These are phyloP conservation scores for Nannospalax galili DNA, from an alignment of 2,113 vertebrate genomes.

Conservation along the genomic window DNA sequence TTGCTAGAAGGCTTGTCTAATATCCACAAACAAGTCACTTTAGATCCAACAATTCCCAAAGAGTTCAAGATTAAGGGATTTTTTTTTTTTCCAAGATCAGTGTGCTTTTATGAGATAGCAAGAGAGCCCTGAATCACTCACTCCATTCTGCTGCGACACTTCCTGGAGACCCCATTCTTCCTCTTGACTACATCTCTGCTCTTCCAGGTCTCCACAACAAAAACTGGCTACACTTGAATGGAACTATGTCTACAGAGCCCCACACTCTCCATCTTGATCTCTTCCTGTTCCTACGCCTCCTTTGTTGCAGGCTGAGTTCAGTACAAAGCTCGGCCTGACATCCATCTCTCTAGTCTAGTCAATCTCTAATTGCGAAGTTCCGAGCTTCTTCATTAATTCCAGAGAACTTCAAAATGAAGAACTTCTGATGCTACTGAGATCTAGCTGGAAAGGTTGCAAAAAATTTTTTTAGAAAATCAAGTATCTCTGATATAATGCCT, in stretches of 20 bases:
- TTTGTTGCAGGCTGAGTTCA: neutral
- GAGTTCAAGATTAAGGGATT: neutral
- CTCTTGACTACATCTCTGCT: neutral
- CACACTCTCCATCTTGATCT: neutral
- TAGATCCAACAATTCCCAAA: neutral
- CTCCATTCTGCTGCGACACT: neutral
- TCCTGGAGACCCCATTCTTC: neutral
- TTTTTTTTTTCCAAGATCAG: neutral
- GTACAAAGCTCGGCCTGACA: neutral
- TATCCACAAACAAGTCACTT: slow-evolving; percentile 16
- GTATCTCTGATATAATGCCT: neutral
- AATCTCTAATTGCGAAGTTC: neutral
- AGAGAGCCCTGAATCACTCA: neutral
- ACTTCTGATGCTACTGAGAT: neutral
- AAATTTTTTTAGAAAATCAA: slow-evolving; percentile 19
- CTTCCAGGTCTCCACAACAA: neutral
- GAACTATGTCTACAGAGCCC: neutral
- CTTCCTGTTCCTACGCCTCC: slow-evolving; percentile 8
- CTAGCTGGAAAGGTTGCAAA: neutral
- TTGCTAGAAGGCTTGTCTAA: neutral
- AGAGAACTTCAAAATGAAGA: slow-evolving; percentile 23
- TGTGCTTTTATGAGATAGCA: neutral
- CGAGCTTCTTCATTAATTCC: slow-evolving; percentile 19
- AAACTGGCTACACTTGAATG: neutral
- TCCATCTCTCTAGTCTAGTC: neutral